phyloP scores from a whole-genome alignment of 2,888 invertebrate species.

The Pocota personata region DNA sequence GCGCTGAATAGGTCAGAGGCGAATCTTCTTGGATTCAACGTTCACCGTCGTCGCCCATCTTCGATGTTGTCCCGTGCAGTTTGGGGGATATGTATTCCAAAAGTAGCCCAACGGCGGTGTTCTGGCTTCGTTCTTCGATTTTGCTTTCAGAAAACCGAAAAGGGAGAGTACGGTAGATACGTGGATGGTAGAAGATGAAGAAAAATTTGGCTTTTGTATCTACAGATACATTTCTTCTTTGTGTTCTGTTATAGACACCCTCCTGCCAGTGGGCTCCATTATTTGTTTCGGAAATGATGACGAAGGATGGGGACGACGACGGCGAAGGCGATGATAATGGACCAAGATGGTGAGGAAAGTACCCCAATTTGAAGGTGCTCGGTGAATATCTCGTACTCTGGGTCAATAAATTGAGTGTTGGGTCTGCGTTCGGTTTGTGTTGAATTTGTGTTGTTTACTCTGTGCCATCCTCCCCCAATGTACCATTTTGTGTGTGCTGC shows the following conservation, averaged over 20 bases:
- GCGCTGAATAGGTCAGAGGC: constrained; percentile 44
- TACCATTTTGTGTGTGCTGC: constrained; percentile 2
- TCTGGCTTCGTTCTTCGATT: constrained; percentile 26
- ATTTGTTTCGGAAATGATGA: constrained; percentile 37
- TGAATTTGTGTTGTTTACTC: constrained; percentile 6
- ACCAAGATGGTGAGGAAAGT: constrained; percentile 9
- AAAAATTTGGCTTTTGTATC: constrained; percentile 27
- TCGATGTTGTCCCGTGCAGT: constrained; percentile 14
- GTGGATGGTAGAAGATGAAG: too few relatives aligned
- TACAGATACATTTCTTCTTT: constrained; percentile 33
- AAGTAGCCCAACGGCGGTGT: constrained; percentile 30
- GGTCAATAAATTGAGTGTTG: constrained; percentile 59
- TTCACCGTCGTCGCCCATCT: not conserved
- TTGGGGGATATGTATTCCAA: constrained; percentile 21
- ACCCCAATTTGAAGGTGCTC: constrained; percentile 56
- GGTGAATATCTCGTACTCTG: constrained; percentile 21
- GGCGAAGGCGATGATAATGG: constrained; percentile 31
- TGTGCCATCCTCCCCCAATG: not conserved
- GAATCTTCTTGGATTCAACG: constrained; percentile 13
- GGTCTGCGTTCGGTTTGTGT: constrained; percentile 12
- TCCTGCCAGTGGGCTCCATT: constrained; percentile 23
- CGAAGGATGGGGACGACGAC: not conserved
- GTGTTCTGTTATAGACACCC: constrained; percentile 28
- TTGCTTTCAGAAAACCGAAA: not conserved
- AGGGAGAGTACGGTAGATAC: not conserved